Base-by-base conservation (phyloP, 2,797 vertebrate species). In the Anguilla megastoma region DNA sequence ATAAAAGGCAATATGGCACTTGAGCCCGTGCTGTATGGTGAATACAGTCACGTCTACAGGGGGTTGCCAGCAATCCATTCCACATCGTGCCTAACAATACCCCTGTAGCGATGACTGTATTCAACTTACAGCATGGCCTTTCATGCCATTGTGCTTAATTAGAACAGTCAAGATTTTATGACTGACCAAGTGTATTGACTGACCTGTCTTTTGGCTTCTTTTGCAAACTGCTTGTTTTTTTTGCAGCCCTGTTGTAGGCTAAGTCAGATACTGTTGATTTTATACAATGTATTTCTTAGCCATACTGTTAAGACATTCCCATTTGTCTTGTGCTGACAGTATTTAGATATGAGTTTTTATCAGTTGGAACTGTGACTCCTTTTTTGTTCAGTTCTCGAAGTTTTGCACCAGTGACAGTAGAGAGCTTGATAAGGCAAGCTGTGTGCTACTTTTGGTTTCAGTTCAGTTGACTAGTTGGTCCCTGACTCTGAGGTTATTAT, bases 341-440 rank as follows among this genome's bases (percentile, higher is more conserved):
- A 27, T 69, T 69, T 69, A 69, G 63, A 69, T 69, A 69, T 69
- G 63, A 69, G 63, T 69, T 69, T 69, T 69, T 69, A 69, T 69
- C 63, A 69, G 63, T 69, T n/a, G 63, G 24, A 69, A 27, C 63
- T 69, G 7, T 69, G 63, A 69, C 24, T 69, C 63, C 24, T 69
- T 69, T 27, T n/a, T 69, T 69, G 63, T 27, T 69, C 63, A n/a
- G 24, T 27, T n/a, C 63, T 69, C 63, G 27, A 69, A 69, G 63
- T 69, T 69, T 69, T 69, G 63, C 24, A 69, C 24, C 24, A 1
- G 24, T 24, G 63, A 69, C 63, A n/a, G 63, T 8, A 9, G 24
- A 69, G 63, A 27, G 63, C 63, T 69, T 69, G 63, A 69, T 69
- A 69, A 69, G 63, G 63, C 63, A 69, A 7, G 27, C 63, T 69